Evolutionary conservation across 2,888 invertebrate species (phyloP), one percentile per base, ranked within the genome.

Genomic region (Meiosimyza platycephala): DNA sequence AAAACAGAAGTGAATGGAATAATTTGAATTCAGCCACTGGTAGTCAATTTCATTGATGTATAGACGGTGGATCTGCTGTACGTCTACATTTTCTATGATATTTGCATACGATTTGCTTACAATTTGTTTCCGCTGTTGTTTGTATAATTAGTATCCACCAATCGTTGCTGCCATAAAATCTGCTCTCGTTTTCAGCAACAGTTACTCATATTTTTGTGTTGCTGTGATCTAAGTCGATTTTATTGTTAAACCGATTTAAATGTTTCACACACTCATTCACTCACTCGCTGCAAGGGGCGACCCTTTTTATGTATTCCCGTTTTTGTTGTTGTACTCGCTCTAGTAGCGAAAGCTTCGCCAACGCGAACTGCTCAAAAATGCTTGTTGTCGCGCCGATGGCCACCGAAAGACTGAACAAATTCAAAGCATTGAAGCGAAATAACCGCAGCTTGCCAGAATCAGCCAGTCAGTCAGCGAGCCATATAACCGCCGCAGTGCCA

Each of bases 331-430:
- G 22, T 62, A 33, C 18, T 28, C 33, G n/a, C 28, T 62, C 60
- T 40, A n/a, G 52, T 16, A 12, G 63, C 63, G 65, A 57, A n/a
- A 55, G 65, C 71, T 70, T 71, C 59, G 71, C 62, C 67, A 54
- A 72, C 72, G 67, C 62, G 72, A 67, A 62, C 12, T 59, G 47
- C 72, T 63, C 22, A 13, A 62, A 63, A 28, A 5, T 68, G 33
- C 47, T 66, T 70, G 73, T 73, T 73, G 70, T 71, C 76, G 69
- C 78, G 76, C 63, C 76, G 77, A 76, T 76, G 76, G 78, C 78
- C 76, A 76, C 74, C 74, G 76, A 74, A 76, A 76, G 78, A 78
- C 78, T 78, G 40, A 75, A 76, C 74, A 60, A 69, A 73, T 51
- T 64, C 68, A 54, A 68, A 52, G 64, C 69, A 64, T 16, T 12